phyloP scores from a whole-genome alignment of 2,797 vertebrate species.

The Falco biarmicus region DNA sequence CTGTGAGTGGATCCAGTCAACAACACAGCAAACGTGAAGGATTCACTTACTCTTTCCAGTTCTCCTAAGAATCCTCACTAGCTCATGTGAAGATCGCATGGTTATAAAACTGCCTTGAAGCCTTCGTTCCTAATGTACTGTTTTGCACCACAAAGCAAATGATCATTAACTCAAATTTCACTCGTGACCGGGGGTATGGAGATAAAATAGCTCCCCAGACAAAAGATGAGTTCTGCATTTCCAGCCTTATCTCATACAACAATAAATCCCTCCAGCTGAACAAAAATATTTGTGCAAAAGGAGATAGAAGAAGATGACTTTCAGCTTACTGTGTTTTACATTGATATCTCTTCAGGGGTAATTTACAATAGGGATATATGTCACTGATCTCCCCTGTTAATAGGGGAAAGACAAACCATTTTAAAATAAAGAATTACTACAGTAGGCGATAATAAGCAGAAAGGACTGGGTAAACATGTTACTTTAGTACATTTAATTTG shows the following conservation, averaged over 20 bases:
- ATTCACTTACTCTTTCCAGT: background rate
- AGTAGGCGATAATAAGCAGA: background rate
- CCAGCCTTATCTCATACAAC: background rate
- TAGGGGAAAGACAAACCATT: background rate
- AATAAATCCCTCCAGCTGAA: background rate
- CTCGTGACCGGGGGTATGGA: background rate
- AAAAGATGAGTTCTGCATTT: background rate
- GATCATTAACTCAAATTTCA: background rate
- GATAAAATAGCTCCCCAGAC: background rate
- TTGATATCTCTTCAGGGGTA: background rate
- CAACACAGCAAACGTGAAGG: background rate
- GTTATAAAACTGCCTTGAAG: background rate
- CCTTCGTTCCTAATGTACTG: background rate
- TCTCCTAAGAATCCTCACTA: background rate
- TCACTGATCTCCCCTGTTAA: background rate
- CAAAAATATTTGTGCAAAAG: background rate
- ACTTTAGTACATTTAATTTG: background rate
- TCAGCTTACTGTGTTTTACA: background rate
- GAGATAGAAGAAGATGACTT: background rate
- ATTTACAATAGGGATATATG: background rate
- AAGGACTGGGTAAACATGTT: background rate
- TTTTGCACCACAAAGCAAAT: background rate
- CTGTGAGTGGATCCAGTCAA: background rate
- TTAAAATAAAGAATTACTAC: background rate
- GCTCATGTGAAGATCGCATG: rapidly evolving